Evolutionary conservation across 2,888 invertebrate species (phyloP).

Genomic region (Linyphia triangularis): DNA sequence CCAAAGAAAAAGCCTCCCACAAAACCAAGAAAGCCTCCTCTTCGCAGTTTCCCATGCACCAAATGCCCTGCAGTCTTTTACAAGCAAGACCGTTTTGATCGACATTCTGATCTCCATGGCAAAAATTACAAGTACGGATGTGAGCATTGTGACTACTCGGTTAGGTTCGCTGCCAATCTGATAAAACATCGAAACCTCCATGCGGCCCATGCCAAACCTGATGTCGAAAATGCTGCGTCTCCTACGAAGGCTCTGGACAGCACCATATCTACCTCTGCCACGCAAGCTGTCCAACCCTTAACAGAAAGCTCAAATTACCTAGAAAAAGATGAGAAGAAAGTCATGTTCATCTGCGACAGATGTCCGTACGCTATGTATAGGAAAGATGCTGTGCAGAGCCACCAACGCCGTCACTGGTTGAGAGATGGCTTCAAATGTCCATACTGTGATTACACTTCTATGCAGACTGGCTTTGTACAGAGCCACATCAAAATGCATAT

Average conservation of each 20-base stretch:
- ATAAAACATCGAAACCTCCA: slow-evolving; percentile 91
- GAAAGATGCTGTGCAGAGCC: slow-evolving; percentile 87
- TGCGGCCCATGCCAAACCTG: slow-evolving; percentile 72
- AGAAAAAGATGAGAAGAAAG: slow-evolving; percentile 82
- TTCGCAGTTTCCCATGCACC: slow-evolving; percentile 82
- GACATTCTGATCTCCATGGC: slow-evolving; percentile 90
- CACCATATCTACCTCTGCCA: background rate
- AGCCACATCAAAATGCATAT: slow-evolving; percentile 91
- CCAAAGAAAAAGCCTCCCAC: slow-evolving; percentile 98
- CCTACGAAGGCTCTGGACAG: background rate
- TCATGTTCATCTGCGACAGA: slow-evolving; percentile 85
- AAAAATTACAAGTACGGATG: slow-evolving; percentile 90
- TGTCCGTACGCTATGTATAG: slow-evolving; percentile 90
- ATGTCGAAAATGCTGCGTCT: slow-evolving; percentile 29
- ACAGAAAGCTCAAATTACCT: slow-evolving; percentile 79
- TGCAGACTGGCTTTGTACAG: slow-evolving; percentile 86
- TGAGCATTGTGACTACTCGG: slow-evolving; percentile 91
- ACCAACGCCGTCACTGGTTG: slow-evolving; percentile 87
- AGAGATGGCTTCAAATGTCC: slow-evolving; percentile 86
- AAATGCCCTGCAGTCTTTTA: slow-evolving; percentile 94
- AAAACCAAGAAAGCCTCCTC: slow-evolving; percentile 79
- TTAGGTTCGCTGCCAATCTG: slow-evolving; percentile 91
- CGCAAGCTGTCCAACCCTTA: background rate
- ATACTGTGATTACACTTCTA: slow-evolving; percentile 90
- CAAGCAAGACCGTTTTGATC: slow-evolving; percentile 90